Base-by-base conservation (phyloP, 2,888 invertebrate species). In the Tanypteryx hageni region DNA sequence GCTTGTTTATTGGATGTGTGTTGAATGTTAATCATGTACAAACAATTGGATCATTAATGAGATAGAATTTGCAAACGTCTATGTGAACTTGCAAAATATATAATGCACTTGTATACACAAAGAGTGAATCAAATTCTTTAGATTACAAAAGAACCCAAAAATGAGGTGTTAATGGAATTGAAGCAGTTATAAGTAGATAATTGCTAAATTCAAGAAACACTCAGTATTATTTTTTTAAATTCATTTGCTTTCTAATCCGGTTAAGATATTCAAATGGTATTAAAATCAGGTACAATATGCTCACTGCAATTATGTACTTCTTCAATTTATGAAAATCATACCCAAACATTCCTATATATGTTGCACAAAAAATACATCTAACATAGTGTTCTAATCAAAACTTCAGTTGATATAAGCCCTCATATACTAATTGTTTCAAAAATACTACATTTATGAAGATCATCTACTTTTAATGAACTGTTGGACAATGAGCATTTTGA, bases 1-100 rank as follows among this genome's bases (percentile, higher is more conserved):
- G 44, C 89, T 89, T 89, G 89, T 89, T 89, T 44, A 31, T 64
- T 89, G 89, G 89, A 89, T 89, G 61, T 89, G 89, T 89, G 89
- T 89, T 61, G 68, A 31, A 44, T 64, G n/a, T 64, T 31, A 89
- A 64, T 89, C 56, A 89, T 89, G 89, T 89, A 89, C 89, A 89
- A 89, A 89, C 64, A 89, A 89, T 89, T 89, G 89, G 89, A 89
- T 89, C 44, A 89, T 64, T 89, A 64, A 64, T 89, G 89, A 89
- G 68, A 89, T 89, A 89, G 89, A 89, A 89, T 44, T 89, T 64
- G 61, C 89, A 89, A 89, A 89, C 18, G 89, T 89, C n/a, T 89
- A 64, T 89, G 89, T 89, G 89, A 89, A 89, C 61, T 89, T 89
- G 89, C 89, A 89, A 89, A 89, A 89, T 89, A 89, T 89, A 89